These are phyloP conservation scores for Atta texana DNA, from an alignment of 1,140 invertebrate genomes.

Conservation along the genomic window DNA sequence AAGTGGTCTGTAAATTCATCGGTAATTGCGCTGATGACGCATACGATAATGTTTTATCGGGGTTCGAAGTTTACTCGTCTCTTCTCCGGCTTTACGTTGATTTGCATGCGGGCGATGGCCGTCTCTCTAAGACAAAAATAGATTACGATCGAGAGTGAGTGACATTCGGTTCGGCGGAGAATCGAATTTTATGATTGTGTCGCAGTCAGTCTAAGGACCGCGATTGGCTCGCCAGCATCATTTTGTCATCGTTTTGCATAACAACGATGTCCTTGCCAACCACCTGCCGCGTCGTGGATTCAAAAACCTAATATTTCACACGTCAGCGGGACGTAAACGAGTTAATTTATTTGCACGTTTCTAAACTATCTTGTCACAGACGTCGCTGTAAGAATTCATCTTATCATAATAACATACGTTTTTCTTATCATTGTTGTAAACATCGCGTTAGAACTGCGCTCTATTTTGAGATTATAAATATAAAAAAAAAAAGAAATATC, in stretches of 20 bases:
- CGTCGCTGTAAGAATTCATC: neutral
- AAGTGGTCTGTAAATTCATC: slow-evolving; percentile 62
- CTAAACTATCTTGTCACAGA: neutral
- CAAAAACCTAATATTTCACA: slow-evolving; percentile 35
- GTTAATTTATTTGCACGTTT: slow-evolving; percentile 15
- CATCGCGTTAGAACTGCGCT: neutral
- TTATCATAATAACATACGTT: slow-evolving; percentile 9
- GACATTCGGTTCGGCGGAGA: neutral
- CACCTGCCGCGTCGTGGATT: slow-evolving; percentile 16
- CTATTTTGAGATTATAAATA: neutral
- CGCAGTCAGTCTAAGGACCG: neutral
- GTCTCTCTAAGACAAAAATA: slow-evolving; percentile 7
- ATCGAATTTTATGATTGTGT: slow-evolving; percentile 25
- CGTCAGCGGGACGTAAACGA: slow-evolving; percentile 11
- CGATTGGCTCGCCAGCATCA: neutral
- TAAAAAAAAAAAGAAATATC: neutral
- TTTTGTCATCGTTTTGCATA: slow-evolving; percentile 23
- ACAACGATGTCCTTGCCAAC: neutral
- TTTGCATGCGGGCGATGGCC: slow-evolving; percentile 18
- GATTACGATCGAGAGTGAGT: neutral
- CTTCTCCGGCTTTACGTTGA: neutral
- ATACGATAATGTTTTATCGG: neutral
- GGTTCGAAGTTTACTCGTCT: neutral
- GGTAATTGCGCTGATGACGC: slow-evolving; percentile 40
- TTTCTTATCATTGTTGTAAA: slow-evolving; percentile 7